phyloP scores from a whole-genome alignment of 35 echinoderm and acorn worm species.

The Hemicentrotus pulcherrimus region DNA sequence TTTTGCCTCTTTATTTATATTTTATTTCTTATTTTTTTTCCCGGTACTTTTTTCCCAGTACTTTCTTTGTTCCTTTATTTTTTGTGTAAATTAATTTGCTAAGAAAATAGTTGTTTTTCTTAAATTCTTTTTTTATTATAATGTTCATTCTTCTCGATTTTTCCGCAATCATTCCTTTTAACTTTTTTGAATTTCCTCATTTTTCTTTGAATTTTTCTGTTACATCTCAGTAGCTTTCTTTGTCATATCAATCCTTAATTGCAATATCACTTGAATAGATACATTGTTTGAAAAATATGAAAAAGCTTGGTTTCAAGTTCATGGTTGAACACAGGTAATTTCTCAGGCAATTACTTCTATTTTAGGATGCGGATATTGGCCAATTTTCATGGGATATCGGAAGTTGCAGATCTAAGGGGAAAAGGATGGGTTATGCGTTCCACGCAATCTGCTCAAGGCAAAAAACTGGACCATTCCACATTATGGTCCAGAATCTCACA shows the following conservation, averaged over 20 bases:
- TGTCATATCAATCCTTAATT: not conserved
- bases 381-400: not conserved
- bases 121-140: too few relatives aligned
- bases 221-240: not conserved
- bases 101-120: too few relatives aligned
- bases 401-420: not conserved
- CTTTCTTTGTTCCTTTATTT: too few relatives aligned
- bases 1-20: too few relatives aligned
- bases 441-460: not conserved
- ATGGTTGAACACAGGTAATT: not conserved
- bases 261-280: not conserved
- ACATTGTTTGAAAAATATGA: too few relatives aligned
- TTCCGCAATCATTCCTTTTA: not conserved
- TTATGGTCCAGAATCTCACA: too few relatives aligned
- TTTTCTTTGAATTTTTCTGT: not conserved
- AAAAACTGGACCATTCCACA: not conserved
- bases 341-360: not conserved
- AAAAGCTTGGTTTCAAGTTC: not conserved
- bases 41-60: too few relatives aligned
- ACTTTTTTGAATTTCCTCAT: not conserved
- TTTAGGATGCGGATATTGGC: constrained; percentile 29
- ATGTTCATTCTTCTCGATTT: too few relatives aligned
- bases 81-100: too few relatives aligned
- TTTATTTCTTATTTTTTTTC: too few relatives aligned
- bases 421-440: not conserved